Base-by-base conservation (phyloP, 1,140 invertebrate genomes). In the Eupristina koningsbergeri region DNA sequence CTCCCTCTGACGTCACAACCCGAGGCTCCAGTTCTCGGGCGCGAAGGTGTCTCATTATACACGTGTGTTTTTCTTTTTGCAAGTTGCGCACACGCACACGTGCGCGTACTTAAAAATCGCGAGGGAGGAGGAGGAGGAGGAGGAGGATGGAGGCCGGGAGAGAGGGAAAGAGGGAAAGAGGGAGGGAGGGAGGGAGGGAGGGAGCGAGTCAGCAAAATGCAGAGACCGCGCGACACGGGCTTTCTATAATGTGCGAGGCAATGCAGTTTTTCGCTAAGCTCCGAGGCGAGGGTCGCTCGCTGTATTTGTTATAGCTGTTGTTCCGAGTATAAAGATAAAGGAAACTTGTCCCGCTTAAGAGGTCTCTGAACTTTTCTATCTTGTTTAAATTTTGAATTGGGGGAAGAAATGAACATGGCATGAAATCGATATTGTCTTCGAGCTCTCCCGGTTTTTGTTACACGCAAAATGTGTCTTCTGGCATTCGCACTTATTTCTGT, bases 151-250 rank as follows among this genome's bases (percentile, higher is more conserved):
- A 47, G 58, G 47, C 17, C 9, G 50, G 17, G 58, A 69, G 61
- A 73, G 64, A 79, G 69, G 74, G 67, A 73, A 61, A 69, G 69
- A 41, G 78, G 64, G 73, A 19, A 29, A 80, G 61, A 9, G 50
- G 69, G 78, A 79, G 58, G 63, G 61, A 41, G 19, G 50, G n/a
- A 58, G 36, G 63, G 53, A n/a, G 58, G 61, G 74, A 69, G 45
- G 69, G 79, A 69, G 63, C 67, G 39, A 76, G 79, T 86, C 85
- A 86, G 85, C 85, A 86, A 36, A 86, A 86, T 63, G 50, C 47
- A 39, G 53, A 74, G 67, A 75, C 71, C n/a, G n/a, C n/a, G n/a
- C n/a, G 31, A 22, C 41, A 50, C 63, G 26, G 34, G 79, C 45
- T 75, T 31, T 45, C 41, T 67, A 74, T 64, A 80, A 78, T 86